These are phyloP conservation scores for Xylocampa areola DNA, from an alignment of 2,888 invertebrate species.

Conservation along the genomic window DNA sequence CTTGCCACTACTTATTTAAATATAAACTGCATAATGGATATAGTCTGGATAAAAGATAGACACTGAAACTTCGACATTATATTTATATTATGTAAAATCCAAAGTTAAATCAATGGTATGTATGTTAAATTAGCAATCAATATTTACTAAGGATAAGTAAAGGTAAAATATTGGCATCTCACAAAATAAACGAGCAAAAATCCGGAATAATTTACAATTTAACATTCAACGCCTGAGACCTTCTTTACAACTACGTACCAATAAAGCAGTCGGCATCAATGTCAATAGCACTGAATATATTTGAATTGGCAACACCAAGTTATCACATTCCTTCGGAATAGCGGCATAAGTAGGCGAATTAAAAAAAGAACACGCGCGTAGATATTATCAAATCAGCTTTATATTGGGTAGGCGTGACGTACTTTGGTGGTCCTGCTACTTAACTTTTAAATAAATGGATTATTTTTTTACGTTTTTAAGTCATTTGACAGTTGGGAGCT, in stretches of 20 bases:
- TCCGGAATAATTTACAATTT: constrained; percentile 54
- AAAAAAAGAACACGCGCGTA: constrained; percentile 66
- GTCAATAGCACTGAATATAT: constrained; percentile 54
- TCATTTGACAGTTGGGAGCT: constrained; percentile 35
- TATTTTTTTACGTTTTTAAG: constrained; percentile 48
- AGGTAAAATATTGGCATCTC: constrained; percentile 36
- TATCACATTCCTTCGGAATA: constrained; percentile 61
- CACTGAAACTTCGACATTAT: constrained; percentile 14
- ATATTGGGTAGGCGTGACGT: constrained; percentile 68
- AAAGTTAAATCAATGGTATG: constrained; percentile 28
- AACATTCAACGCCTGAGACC: constrained; percentile 50
- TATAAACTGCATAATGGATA: constrained; percentile 16
- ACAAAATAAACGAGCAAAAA: constrained; percentile 40
- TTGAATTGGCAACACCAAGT: constrained; percentile 65
- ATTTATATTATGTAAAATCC: too few relatives aligned
- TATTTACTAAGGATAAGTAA: constrained; percentile 39
- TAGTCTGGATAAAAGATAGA: too few relatives aligned
- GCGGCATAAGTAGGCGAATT: constrained; percentile 56
- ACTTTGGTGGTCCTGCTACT: constrained; percentile 61
- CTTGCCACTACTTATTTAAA: constrained; percentile 32
- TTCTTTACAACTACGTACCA: constrained; percentile 48
- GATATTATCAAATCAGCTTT: constrained; percentile 68
- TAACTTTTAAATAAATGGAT: constrained; percentile 47
- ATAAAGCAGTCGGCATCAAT: constrained; percentile 57
- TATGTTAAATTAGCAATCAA: constrained; percentile 42